Evolutionary conservation across 2,888 invertebrate species (phyloP).

Genomic region (Pimpla rufipes): DNA sequence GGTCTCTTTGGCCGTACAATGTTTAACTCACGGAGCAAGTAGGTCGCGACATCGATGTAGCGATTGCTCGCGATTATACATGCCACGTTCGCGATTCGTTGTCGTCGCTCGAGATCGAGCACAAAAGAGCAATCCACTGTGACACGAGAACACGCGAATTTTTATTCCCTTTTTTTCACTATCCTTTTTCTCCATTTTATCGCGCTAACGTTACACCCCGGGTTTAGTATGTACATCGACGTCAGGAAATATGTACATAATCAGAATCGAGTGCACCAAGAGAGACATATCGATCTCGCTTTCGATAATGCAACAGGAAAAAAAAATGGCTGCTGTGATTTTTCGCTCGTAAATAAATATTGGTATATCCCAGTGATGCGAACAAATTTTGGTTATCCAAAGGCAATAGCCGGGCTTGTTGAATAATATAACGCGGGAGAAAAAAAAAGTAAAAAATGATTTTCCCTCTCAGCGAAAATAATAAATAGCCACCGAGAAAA

Average conservation of each 20-base stretch:
- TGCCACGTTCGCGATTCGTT: constrained; percentile 44
- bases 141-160: constrained; percentile 34
- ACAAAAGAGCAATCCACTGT: constrained; percentile 25
- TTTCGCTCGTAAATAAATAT: not conserved
- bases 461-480: not conserved
- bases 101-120: constrained; percentile 28
- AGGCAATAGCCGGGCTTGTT: too few relatives aligned
- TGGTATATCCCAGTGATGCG: not conserved
- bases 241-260: not conserved
- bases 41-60: constrained; percentile 37
- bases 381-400: too few relatives aligned
- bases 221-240: not conserved
- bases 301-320: not conserved
- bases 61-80: constrained; percentile 45
- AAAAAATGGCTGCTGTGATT: not conserved
- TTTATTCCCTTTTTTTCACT: constrained; percentile 28
- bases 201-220: not conserved
- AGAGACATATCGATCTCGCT: not conserved
- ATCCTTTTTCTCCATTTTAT: not conserved
- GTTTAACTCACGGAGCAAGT: constrained; percentile 23
- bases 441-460: not conserved
- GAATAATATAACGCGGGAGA: too few relatives aligned
- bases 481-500: not conserved
- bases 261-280: not conserved
- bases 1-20: constrained; percentile 2